Base-by-base conservation (phyloP, 2,888 invertebrate genomes). In the Beris morrisii region DNA sequence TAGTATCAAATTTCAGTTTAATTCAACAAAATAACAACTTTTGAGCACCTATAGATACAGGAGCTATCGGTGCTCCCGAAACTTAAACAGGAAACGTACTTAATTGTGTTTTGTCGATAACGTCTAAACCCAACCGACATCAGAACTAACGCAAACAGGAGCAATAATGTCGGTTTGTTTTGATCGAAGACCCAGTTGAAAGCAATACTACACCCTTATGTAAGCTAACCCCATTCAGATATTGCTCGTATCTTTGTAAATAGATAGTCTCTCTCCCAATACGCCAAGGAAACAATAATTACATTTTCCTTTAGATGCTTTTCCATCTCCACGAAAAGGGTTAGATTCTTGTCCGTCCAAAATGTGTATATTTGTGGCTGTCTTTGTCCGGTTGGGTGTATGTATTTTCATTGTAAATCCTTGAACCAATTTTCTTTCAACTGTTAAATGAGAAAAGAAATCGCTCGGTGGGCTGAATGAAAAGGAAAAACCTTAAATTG, bases 271-370 rank as follows among this genome's bases (percentile, higher is more conserved):
- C 38, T 38, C 9, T 38, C 5, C 7, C 38, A 38, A 38, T 30
- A 11, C 12, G 46, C 30, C 13, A 59, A 31, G 31, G 45, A 59
- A 59, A 59, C 58, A 59, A 59, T 59, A 59, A 59, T 59, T 48
- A 59, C 58, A 59, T 46, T 59, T 59, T 59, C 58, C 46, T 48
- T 59, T 59, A 7, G 48, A 31, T 46, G 31, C 12, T 59, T 59
- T 59, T 15, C 45, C 15, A 52, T 52, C 15, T 52, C 15, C 52
- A 9, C 9, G 22, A 52, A 38, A 38, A 38, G 38, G 38, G 15
- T 48, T 48, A 48, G n/a, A 12, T 48, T n/a, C 7, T 6, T 13
- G 48, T 13, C 15, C n/a, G 48, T 48, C n/a, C n/a, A 15, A n/a
- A 48, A 48, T 48, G 48, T 48, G 7, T 48, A n/a, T 4, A 48